Evolutionary conservation across 2,113 vertebrate species (phyloP).

Genomic region (Gila orcuttii): DNA sequence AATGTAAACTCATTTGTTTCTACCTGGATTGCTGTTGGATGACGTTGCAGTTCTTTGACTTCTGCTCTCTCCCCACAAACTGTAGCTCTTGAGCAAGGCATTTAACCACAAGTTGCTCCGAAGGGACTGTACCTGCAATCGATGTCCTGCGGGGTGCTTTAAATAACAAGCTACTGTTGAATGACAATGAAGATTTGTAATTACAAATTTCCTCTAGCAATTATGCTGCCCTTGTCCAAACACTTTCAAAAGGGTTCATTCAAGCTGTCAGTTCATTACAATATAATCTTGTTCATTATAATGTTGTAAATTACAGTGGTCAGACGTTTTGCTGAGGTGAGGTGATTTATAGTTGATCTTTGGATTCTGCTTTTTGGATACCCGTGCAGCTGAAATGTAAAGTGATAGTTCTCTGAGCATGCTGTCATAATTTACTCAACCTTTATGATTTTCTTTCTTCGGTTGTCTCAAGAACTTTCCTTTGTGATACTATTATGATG

Average conservation of each 20-base stretch:
- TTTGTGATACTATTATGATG: background rate
- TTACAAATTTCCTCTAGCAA: background rate
- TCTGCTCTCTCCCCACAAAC: background rate
- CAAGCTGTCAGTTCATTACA: slow-evolving; percentile 25
- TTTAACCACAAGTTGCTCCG: background rate
- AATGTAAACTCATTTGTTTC: background rate
- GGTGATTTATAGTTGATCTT: slow-evolving; percentile 3
- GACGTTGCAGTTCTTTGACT: background rate
- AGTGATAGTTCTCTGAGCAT: background rate
- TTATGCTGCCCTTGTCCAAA: slow-evolving; percentile 21
- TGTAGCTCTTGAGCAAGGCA: background rate
- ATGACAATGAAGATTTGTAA: slow-evolving; percentile 25
- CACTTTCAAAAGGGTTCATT: slow-evolving; percentile 6
- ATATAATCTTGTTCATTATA: slow-evolving; percentile 4
- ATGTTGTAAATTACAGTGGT: background rate
- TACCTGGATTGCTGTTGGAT: background rate
- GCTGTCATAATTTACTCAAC: background rate
- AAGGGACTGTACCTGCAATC: background rate
- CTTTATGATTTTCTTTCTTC: background rate
- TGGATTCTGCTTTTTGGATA: background rate
- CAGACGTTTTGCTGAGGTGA: slow-evolving; percentile 2
- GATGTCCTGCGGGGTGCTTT: background rate
- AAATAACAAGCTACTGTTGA: slow-evolving; percentile 15
- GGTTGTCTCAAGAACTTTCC: background rate
- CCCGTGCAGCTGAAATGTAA: background rate